These are phyloP conservation scores for Trematomus loennbergii DNA, from an alignment of 2,113 vertebrate genomes.

Conservation along the genomic window DNA sequence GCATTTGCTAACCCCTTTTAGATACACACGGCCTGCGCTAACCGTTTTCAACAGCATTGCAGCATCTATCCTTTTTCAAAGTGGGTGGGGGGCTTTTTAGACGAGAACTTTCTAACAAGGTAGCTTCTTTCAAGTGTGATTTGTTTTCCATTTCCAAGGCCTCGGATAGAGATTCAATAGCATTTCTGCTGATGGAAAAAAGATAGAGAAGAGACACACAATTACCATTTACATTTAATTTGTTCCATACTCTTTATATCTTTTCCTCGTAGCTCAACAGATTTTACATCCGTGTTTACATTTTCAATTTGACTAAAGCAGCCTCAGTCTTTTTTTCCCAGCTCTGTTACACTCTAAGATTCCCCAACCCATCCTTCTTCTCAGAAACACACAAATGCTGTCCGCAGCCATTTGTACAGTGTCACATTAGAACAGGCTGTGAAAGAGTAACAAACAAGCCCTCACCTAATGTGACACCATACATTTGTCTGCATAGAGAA, in stretches of 20 bases:
- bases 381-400: conserved; percentile 17
- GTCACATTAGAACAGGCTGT: conserved; percentile 23
- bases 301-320: conserved; percentile 48
- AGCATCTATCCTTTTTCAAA: conserved; percentile 68
- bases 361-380: conserved; percentile 9
- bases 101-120: conserved; percentile 45
- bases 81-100: conserved; percentile 51
- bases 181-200: conserved; percentile 27
- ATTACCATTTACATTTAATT: conserved; percentile 18
- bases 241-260: conserved; percentile 7
- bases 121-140: conserved; percentile 39
- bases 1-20: conserved; percentile 69
- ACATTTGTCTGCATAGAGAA: conserved; percentile 34
- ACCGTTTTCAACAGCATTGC: conserved; percentile 60
- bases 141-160: conserved; percentile 37
- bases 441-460: conserved; percentile 47
- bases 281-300: conserved; percentile 49
- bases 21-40: conserved; percentile 56
- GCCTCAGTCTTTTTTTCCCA: not conserved
- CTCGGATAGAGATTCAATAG: not conserved
- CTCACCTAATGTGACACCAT: conserved; percentile 25
- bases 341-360: not conserved
- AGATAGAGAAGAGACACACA: not conserved
- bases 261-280: conserved; percentile 15
- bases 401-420: conserved; percentile 32